Evolutionary conservation across 2,797 vertebrate species (phyloP).

Genomic region (Phrynocephalus vlangalii): DNA sequence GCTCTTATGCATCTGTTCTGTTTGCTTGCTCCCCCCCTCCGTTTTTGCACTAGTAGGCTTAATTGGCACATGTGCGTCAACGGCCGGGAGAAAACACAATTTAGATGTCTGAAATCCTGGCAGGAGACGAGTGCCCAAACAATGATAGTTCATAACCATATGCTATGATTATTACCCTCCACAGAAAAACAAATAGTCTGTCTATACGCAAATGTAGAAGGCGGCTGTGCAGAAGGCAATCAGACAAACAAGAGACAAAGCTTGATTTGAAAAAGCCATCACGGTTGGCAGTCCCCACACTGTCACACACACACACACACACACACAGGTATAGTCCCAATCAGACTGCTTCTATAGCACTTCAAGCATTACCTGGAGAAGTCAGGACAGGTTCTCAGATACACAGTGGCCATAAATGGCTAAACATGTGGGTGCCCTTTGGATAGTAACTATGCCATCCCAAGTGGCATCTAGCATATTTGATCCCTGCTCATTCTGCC

Average conservation of each 20-base stretch:
- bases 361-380: background rate
- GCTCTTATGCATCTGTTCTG: background rate
- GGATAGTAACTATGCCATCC: background rate
- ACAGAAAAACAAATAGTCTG: slow-evolving; percentile 7
- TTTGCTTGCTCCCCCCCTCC: background rate
- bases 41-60: background rate
- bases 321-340: no score
- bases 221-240: no score
- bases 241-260: background rate
- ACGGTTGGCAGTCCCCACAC: no score
- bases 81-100: background rate
- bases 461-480: background rate
- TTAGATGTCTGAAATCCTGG: slow-evolving; percentile 17
- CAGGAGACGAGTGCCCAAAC: background rate
- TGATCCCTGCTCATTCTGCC: background rate
- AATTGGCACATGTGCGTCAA: background rate
- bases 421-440: background rate
- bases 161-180: background rate
- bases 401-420: background rate
- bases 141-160: slow-evolving; percentile 9
- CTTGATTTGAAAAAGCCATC: background rate
- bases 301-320: no score
- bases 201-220: background rate
- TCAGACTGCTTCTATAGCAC: background rate
- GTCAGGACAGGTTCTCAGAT: no score